Base-by-base conservation (phyloP, 1,140 invertebrate genomes). In the Popillia japonica region DNA sequence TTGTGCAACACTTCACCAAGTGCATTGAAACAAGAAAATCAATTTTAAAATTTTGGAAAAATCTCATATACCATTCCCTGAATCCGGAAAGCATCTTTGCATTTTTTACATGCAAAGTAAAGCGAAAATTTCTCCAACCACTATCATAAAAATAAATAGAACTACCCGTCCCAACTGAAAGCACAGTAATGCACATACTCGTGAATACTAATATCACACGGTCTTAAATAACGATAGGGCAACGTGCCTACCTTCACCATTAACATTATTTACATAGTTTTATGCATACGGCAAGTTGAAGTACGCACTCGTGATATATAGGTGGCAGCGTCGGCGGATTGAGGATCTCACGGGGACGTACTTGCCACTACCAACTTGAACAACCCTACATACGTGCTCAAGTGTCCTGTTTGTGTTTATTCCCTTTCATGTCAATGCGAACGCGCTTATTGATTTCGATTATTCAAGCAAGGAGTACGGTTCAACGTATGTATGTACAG, bases 331-430 rank as follows among this genome's bases (percentile, higher is more conserved):
- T 68, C 61, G 22, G 61, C 11, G 61, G 61, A 68, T 27, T 4
- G 61, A 68, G 61, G 22, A 68, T 68, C 61, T 68, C 61, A 68
- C 61, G 61, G 40, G 68, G 59, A 68, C 76, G 78, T 76, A 77
- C 77, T 78, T 72, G 79, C 75, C 23, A 41, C 75, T 78, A 41
- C 73, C 41, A 72, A 75, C 72, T 42, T 74, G 74, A 80, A 80
- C 77, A 80, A 78, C 77, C 79, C 77, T 76, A 59, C 75, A 78
- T 72, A 80, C 79, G 79, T 80, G 79, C 77, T 80, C 79, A 77
- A 80, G 79, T 55, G 79, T 44, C 73, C 48, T 48, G 73, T 64
- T 79, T 76, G 55, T 79, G 78, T 79, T 64, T 48, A 23, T 55
- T 76, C 75, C 42, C 75, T 76, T 59, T 59, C 75, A 55, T 74